Base-by-base conservation (phyloP, 2,797 vertebrate species). In the Thunnus albacares region DNA sequence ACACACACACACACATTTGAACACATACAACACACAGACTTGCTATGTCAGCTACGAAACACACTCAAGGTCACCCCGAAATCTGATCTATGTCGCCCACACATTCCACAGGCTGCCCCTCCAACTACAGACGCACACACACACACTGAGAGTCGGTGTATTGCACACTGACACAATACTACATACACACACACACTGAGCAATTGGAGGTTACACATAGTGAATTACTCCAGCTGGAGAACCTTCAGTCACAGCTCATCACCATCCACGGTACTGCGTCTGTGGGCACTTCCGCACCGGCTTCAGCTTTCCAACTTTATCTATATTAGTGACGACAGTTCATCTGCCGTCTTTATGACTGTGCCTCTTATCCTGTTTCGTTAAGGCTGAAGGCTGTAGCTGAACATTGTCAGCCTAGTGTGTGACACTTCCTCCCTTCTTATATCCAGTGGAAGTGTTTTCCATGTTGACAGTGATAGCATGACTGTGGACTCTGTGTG, bases 101-200 rank as follows among this genome's bases (percentile, higher is more conserved):
- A 94, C 96, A 97, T 97, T 97, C 96, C 96, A 93, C 88, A 90
- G 83, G 91, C 89, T 89, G 82, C 80, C 91, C 80, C 83, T 84
- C 81, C 82, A 86, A 79, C 65, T 64, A 76, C 52, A 78, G 43
- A 72, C 60, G 71, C 65, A 80, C 73, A 74, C 64, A 83, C 66
- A 47, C 38, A 69, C 26, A 53, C 52, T 51, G 28, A 51, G 57
- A 60, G 33, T 71, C 45, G 9, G 30, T 64, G 28, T 30, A 30
- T 60, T 7, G 35, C 35, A 53, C 57, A 68, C 30, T 22, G 24
- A 86, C 84, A 92, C 94, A 96, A 30, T 30, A 30, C 28, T 30
- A 60, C 30, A 38, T 35, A 55, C 49, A 60, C 15, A 43, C 51
- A 58, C 52, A 43, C 51, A 58, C 52, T 58, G 47, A 78, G 69